Evolutionary conservation across 2,113 vertebrate genomes (phyloP).

Genomic region (Sphyrna mokarran): DNA sequence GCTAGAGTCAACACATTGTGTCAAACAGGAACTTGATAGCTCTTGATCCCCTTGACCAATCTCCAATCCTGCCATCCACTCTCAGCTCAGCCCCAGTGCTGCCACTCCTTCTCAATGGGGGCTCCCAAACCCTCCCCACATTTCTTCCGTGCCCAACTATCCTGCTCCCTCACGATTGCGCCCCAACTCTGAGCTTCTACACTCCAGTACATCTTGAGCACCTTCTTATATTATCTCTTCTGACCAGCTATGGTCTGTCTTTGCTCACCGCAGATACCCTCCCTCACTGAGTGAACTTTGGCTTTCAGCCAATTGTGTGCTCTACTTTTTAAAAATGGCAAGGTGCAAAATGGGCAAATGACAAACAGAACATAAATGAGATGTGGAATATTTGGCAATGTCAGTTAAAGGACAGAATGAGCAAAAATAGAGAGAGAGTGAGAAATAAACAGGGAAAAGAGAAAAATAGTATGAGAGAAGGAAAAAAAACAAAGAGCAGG

Average conservation of each 20-base stretch:
- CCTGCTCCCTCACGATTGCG: background rate
- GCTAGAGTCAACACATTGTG: background rate
- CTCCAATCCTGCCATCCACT: background rate
- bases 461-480: background rate
- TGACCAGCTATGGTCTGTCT: background rate
- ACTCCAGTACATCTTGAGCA: background rate
- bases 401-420: background rate
- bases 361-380: background rate
- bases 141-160: background rate
- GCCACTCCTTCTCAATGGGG: background rate
- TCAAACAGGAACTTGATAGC: background rate
- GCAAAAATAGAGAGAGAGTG: background rate
- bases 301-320: background rate
- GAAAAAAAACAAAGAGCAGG: too few relatives aligned
- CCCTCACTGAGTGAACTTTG: background rate
- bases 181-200: background rate
- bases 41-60: background rate
- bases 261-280: background rate
- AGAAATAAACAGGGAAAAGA: background rate
- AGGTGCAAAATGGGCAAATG: background rate
- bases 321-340: background rate
- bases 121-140: background rate
- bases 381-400: background rate
- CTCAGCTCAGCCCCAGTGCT: background rate
- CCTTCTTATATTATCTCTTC: background rate